Evolutionary conservation across 37 sponge, comb jelly and placozoan genomes (phyloP).

Genomic region (Mnemiopsis leidyi): DNA sequence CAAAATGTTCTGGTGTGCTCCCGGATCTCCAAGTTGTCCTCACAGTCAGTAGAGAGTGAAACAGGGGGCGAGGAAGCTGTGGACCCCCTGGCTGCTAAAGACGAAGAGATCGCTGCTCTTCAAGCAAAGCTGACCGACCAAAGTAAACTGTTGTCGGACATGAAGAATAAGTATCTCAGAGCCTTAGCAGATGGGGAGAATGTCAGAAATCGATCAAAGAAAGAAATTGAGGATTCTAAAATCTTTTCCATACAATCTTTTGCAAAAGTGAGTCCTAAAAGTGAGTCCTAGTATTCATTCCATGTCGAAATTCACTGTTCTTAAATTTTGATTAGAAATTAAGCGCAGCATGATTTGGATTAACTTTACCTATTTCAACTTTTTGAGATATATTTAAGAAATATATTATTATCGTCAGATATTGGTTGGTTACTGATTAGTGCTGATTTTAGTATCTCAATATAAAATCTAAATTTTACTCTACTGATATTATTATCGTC

Average conservation of each 20-base stretch:
- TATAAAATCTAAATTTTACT: too few relatives aligned
- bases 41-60: slow-evolving; percentile 24
- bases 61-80: not conserved
- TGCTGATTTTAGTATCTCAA: too few relatives aligned
- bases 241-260: slow-evolving; percentile 90
- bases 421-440: too few relatives aligned
- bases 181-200: slow-evolving; percentile 94
- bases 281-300: too few relatives aligned
- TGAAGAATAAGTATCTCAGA: slow-evolving; percentile 86
- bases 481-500: too few relatives aligned
- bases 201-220: slow-evolving; percentile 72
- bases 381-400: too few relatives aligned
- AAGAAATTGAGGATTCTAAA: slow-evolving; percentile 82
- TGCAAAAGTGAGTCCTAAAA: slow-evolving; percentile 71
- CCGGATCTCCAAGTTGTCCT: not conserved
- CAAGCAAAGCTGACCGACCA: slow-evolving; percentile 21
- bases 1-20: slow-evolving; percentile 19
- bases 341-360: too few relatives aligned
- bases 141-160: slow-evolving; percentile 7
- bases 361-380: too few relatives aligned
- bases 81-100: slow-evolving; percentile 17
- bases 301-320: too few relatives aligned
- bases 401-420: too few relatives aligned
- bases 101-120: slow-evolving; percentile 35
- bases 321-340: too few relatives aligned